Evolutionary conservation across 1,140 invertebrate genomes (phyloP).

Genomic region (Nasonia longicornis): DNA sequence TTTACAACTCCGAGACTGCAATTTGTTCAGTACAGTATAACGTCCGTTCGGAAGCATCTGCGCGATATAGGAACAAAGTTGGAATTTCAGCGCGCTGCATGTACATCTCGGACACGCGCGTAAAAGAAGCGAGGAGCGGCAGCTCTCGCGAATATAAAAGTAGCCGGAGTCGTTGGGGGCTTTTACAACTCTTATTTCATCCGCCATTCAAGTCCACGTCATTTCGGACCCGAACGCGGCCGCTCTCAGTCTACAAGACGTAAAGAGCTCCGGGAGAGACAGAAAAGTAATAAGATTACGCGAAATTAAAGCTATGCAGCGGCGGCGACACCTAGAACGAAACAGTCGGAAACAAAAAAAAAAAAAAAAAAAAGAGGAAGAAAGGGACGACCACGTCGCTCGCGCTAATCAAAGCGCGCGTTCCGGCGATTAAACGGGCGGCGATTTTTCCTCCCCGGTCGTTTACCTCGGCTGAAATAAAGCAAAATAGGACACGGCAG

Average conservation of each 20-base stretch:
- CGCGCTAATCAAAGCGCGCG: background rate
- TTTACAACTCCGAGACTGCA: too few relatives aligned
- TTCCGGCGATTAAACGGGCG: constrained; percentile 18
- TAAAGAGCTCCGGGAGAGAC: background rate
- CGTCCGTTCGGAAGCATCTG: background rate
- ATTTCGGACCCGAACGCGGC: background rate
- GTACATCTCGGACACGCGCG: background rate
- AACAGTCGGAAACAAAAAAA: background rate
- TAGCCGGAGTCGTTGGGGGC: background rate
- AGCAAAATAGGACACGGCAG: background rate
- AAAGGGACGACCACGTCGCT: too few relatives aligned
- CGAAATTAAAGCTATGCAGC: background rate
- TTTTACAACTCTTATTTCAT: constrained; percentile 4
- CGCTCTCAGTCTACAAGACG: too few relatives aligned
- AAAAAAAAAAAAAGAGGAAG: background rate
- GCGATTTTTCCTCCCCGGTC: constrained; percentile 19
- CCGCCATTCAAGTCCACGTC: background rate
- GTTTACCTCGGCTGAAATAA: constrained; percentile 10
- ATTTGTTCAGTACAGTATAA: too few relatives aligned
- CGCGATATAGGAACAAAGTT: background rate
- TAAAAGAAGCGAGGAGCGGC: background rate
- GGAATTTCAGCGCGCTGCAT: background rate
- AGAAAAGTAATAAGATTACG: background rate
- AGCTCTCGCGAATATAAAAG: background rate
- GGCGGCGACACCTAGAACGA: background rate